A percentile compares a stretch with the other conserved stretches of the same genome.
These are phyloP conservation scores for Belonocnema kinseyi DNA, from an alignment of 1,140 invertebrate genomes.

Conservation along the genomic window DNA sequence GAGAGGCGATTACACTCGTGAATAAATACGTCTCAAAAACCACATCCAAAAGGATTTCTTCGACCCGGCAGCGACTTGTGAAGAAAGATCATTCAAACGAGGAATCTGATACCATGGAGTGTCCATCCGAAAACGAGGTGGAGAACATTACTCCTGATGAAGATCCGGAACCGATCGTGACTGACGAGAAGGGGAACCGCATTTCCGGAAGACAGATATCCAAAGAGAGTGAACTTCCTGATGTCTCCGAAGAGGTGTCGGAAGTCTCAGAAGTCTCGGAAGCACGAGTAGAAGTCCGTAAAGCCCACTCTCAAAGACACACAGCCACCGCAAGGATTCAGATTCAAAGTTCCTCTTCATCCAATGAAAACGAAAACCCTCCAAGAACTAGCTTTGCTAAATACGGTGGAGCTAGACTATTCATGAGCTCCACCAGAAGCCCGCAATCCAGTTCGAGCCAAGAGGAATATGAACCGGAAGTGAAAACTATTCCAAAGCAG, in stretches of 20 bases:
- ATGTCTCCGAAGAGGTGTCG: constrained; percentile 40
- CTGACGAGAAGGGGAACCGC: constrained; percentile 45
- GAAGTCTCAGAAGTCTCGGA: constrained; percentile 10
- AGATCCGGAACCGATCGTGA: constrained; percentile 42
- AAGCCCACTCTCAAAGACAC: constrained; percentile 37
- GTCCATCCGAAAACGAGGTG: constrained; percentile 67
- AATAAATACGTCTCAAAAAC: constrained; percentile 47
- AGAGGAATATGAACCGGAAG: constrained; percentile 80
- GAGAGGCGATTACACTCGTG: constrained; percentile 42
- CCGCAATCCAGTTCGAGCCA: constrained; percentile 83
- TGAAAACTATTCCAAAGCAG: constrained; percentile 63
- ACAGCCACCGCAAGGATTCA: constrained; percentile 44
- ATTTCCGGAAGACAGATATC: constrained; percentile 37
- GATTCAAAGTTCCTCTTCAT: constrained; percentile 53
- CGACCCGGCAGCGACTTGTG: not conserved
- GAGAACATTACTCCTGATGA: constrained; percentile 67
- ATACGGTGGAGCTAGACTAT: constrained; percentile 68
- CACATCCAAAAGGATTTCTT: constrained; percentile 25
- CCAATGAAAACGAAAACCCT: constrained; percentile 60
- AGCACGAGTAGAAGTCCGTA: not conserved
- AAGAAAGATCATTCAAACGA: constrained; percentile 56
- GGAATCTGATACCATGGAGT: constrained; percentile 68
- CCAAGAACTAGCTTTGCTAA: constrained; percentile 49
- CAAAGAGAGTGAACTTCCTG: constrained; percentile 11
- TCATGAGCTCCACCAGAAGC: constrained; percentile 78